A percentile compares a stretch with the other conserved stretches of the same genome.
Evolutionary conservation across 2,113 vertebrate genomes (phyloP).

Genomic region (Mystacornis crossleyi): DNA sequence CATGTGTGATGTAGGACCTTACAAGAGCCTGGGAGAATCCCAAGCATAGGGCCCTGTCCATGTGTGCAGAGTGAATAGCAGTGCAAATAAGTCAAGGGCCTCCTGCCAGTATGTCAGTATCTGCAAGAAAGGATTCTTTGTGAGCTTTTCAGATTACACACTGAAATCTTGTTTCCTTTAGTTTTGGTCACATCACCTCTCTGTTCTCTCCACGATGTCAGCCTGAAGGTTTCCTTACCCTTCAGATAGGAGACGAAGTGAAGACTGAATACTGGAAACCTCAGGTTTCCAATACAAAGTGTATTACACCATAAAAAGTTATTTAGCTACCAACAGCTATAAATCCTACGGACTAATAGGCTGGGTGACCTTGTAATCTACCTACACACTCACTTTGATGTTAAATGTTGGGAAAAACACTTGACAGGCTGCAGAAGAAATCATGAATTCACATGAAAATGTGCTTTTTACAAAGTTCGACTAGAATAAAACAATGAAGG

Average conservation of each 20-base stretch:
- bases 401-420: background rate
- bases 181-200: background rate
- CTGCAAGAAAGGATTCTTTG: background rate
- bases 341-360: background rate
- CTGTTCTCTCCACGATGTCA: background rate
- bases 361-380: background rate
- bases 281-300: background rate
- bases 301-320: background rate
- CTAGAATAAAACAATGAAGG: constrained; percentile 7
- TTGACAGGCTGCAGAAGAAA: background rate
- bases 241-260: background rate
- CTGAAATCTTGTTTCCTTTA: background rate
- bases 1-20: background rate
- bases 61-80: background rate
- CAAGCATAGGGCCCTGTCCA: accelerated
- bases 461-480: background rate
- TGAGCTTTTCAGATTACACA: background rate
- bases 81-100: background rate
- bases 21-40: background rate
- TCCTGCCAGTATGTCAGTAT: background rate
- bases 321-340: background rate
- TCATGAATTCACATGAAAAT: background rate
- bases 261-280: background rate
- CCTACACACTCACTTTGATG: background rate
- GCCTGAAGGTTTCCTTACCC: background rate